These are phyloP conservation scores for Malurus splendens DNA, from an alignment of 2,797 vertebrate species.

Conservation along the genomic window DNA sequence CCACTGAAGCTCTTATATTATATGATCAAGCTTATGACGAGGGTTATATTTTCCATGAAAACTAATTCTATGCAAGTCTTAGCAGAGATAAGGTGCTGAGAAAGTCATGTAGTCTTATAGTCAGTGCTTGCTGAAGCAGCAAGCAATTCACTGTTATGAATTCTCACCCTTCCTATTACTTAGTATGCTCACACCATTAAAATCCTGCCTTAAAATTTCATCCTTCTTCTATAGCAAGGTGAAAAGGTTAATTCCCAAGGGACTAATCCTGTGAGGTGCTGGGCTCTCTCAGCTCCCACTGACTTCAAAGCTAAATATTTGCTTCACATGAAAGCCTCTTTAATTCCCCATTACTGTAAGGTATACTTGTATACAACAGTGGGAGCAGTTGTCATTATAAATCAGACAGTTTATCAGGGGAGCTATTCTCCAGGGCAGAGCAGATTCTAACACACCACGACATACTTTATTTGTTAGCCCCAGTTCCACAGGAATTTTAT, in stretches of 20 bases:
- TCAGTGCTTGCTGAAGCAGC: not conserved
- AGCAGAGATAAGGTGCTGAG: not conserved
- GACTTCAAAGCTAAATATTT: slow-evolving; percentile 65
- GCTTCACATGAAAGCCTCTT: slow-evolving; percentile 66
- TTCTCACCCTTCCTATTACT: not conserved
- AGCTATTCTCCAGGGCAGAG: slow-evolving; percentile 42
- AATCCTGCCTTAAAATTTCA: slow-evolving; percentile 32
- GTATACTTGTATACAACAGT: slow-evolving; percentile 64
- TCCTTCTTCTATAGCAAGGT: slow-evolving; percentile 37
- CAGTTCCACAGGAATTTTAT: slow-evolving; percentile 50
- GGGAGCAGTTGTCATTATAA: slow-evolving; percentile 68
- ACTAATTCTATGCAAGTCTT: not conserved
- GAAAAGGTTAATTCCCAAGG: slow-evolving; percentile 63
- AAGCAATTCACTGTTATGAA: not conserved
- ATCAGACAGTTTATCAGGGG: slow-evolving; percentile 51
- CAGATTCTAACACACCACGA: slow-evolving; percentile 53
- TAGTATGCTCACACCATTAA: not conserved
- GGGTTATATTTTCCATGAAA: not conserved
- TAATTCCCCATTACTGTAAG: slow-evolving; percentile 66
- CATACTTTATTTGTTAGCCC: slow-evolving; percentile 58
- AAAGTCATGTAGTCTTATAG: not conserved
- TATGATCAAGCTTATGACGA: not conserved
- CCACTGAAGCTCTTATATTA: not conserved
- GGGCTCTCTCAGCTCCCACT: slow-evolving; percentile 22
- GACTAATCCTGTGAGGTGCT: slow-evolving; percentile 53